A percentile compares a stretch with the other conserved stretches of the same genome.
Conservation (phyloP, 2,888 invertebrate genomes). For the Drosophila borborema region DNA sequence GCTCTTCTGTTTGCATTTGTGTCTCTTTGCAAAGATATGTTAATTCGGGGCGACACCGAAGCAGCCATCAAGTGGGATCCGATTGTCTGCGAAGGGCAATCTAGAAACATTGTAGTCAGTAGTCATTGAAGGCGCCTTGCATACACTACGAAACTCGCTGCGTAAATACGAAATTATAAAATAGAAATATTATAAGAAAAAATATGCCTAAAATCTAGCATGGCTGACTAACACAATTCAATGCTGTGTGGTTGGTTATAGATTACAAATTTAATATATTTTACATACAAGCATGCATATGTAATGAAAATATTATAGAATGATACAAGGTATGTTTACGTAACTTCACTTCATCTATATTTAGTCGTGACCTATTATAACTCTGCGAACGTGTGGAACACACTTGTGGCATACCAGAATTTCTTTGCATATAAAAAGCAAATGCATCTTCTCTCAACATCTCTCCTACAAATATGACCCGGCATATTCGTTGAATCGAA, state of each 20-base stretch:
- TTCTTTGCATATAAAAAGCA: not conserved
- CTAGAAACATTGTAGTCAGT: not conserved
- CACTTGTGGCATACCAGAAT: not conserved
- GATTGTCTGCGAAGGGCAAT: not conserved
- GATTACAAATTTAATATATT: too few species aligned
- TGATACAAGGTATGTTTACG: not conserved
- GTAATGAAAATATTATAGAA: not conserved
- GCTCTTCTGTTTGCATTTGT: not conserved
- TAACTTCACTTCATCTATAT: not conserved
- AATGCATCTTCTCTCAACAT: not conserved
- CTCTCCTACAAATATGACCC: too few species aligned
- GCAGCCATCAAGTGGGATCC: not conserved
- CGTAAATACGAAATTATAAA: not conserved
- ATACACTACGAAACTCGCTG: not conserved
- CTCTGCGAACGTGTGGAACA: not conserved
- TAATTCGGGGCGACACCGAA: not conserved
- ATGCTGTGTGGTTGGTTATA: too few species aligned
- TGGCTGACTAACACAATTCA: too few species aligned
- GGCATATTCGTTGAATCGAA: not conserved
- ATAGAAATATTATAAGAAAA: not conserved
- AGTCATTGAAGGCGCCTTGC: not conserved
- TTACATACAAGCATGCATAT: too few species aligned
- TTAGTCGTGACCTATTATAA: too few species aligned
- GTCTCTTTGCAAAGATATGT: not conserved
- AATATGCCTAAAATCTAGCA: not conserved